Percentiles rank a stretch among this genome's conserved stretches.
phyloP scores from a whole-genome alignment of 2,797 vertebrate species.

The Tragopan temminckii region DNA sequence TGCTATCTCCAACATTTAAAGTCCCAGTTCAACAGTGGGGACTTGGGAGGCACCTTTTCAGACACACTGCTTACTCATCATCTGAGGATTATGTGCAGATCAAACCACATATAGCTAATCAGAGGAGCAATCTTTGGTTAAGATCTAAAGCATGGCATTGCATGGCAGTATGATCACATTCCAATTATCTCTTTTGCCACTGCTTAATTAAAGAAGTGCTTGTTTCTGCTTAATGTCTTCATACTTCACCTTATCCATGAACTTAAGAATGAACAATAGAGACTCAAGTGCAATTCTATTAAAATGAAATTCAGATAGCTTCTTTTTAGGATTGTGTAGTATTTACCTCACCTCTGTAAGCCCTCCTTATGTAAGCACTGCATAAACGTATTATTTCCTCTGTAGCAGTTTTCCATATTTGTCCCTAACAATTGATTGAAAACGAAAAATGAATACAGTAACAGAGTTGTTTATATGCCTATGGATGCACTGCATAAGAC shows the following conservation, averaged over 20 bases:
- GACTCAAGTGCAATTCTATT: background rate
- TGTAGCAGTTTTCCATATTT: background rate
- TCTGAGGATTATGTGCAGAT: background rate
- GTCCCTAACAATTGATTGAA: background rate
- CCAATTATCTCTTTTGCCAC: background rate
- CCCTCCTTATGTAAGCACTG: background rate
- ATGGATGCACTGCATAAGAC: background rate
- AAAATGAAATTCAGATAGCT: background rate
- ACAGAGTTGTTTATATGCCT: background rate
- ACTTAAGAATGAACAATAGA: background rate
- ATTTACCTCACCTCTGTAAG: background rate
- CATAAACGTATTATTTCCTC: background rate
- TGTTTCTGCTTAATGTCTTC: too few species aligned
- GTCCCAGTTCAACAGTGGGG: background rate
- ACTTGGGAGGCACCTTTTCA: background rate
- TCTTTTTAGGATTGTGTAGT: background rate
- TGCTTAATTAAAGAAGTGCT: background rate
- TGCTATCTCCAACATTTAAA: fast-evolving
- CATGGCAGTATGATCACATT: background rate
- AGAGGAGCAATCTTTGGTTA: background rate
- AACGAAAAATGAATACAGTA: background rate
- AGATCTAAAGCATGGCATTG: background rate
- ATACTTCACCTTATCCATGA: background rate
- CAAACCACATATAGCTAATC: background rate
- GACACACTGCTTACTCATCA: background rate